Evolutionary conservation across 1,140 invertebrate species (phyloP).

Genomic region (Bombyx mori): DNA sequence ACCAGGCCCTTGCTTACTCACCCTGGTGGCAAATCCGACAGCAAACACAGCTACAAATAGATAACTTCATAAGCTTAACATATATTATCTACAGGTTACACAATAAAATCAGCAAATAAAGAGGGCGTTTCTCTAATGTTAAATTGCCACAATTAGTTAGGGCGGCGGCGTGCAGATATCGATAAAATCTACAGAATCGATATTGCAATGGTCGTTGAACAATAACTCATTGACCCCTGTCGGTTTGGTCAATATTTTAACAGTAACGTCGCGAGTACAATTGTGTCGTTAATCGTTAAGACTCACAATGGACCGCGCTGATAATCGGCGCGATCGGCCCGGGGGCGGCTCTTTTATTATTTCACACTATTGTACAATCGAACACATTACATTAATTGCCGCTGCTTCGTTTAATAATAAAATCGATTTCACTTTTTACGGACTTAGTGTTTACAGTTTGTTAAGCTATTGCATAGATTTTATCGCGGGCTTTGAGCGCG

Average conservation of each 20-base stretch:
- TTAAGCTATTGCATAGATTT: too few relatives aligned
- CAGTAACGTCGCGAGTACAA: slow-evolving; percentile 11
- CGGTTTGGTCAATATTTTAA: slow-evolving; percentile 15
- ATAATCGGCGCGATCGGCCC: slow-evolving; percentile 26
- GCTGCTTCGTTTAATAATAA: not conserved
- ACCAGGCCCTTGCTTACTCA: too few relatives aligned
- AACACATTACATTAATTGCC: not conserved
- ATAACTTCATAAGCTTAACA: too few relatives aligned
- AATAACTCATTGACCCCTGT: slow-evolving; percentile 7
- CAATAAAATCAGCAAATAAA: too few relatives aligned
- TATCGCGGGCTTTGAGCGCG: too few relatives aligned
- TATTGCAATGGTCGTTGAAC: slow-evolving; percentile 1
- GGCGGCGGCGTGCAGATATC: too few relatives aligned
- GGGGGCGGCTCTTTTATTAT: slow-evolving; percentile 25
- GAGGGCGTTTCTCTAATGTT: too few relatives aligned
- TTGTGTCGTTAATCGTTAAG: slow-evolving; percentile 19
- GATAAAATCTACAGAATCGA: not conserved
- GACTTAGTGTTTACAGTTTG: too few relatives aligned
- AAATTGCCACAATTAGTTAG: too few relatives aligned
- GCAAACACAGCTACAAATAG: too few relatives aligned
- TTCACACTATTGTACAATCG: slow-evolving; percentile 20
- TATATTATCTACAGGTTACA: too few relatives aligned
- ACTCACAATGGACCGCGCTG: slow-evolving; percentile 15
- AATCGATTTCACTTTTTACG: slow-evolving; percentile 12
- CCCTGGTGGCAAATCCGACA: too few relatives aligned